These are phyloP conservation scores for Semaprochilodus insignis DNA, from an alignment of 2,797 vertebrate species.

Conservation along the genomic window DNA sequence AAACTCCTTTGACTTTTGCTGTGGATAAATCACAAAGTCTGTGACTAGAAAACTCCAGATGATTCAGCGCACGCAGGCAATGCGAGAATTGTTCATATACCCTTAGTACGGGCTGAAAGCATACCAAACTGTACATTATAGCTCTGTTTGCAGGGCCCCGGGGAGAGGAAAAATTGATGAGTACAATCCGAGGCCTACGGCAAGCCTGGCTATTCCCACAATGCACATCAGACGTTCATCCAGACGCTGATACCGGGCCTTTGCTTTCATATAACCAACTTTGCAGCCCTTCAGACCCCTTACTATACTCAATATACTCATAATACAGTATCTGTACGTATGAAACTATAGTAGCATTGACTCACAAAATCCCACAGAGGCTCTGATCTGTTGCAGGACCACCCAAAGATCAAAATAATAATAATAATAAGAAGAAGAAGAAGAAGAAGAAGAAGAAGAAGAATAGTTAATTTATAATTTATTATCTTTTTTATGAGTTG, in stretches of 20 bases:
- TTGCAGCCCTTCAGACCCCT: not conserved
- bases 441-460: too few species aligned
- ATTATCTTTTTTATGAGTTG: too few species aligned
- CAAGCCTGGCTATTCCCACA: not conserved
- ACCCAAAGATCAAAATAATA: not conserved
- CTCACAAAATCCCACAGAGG: slow-evolving; percentile 11
- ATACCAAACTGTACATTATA: not conserved
- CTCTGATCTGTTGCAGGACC: not conserved
- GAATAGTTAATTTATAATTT: too few species aligned
- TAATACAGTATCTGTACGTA: not conserved
- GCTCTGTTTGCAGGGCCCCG: not conserved
- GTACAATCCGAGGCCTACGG: not conserved
- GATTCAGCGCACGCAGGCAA: not conserved
- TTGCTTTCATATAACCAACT: not conserved
- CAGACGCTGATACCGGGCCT: not conserved
- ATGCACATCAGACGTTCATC: not conserved
- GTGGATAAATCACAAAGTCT: not conserved
- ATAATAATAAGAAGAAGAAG: too few species aligned
- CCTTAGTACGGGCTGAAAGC: not conserved
- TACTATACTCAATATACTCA: too few species aligned
- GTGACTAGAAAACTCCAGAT: not conserved
- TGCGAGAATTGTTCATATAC: not conserved
- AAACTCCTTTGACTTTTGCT: slow-evolving; percentile 3
- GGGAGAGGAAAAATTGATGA: not conserved
- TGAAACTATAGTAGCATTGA: slow-evolving; percentile 27